Evolutionary conservation across 2,113 vertebrate genomes (phyloP).

Genomic region (Lepisosteus osseus): DNA sequence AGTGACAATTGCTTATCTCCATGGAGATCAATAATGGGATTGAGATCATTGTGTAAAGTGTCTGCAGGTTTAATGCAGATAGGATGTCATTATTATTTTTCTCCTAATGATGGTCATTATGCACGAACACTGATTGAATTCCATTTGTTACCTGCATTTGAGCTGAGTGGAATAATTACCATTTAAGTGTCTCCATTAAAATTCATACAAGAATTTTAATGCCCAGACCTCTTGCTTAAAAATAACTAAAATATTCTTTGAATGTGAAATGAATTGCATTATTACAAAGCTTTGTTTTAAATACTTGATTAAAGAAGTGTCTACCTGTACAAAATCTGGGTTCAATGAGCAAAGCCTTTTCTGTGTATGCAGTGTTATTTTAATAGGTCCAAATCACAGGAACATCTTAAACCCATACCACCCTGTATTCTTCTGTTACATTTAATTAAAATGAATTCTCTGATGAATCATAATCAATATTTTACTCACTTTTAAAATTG

Average conservation of each 20-base stretch:
- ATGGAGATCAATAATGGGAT: constrained; percentile 99
- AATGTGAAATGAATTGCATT: constrained; percentile 89
- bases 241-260: constrained; percentile 97
- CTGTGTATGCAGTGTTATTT: neutral
- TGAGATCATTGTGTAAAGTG: constrained; percentile 99
- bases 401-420: too few species aligned
- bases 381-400: constrained; percentile 31
- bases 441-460: constrained; percentile 74
- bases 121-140: constrained; percentile 97
- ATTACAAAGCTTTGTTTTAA: constrained; percentile 52
- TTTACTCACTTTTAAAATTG: constrained; percentile 60
- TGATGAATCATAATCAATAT: constrained; percentile 71
- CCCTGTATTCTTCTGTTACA: constrained; percentile 65
- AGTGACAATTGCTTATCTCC: constrained; percentile 99
- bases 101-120: constrained; percentile 99
- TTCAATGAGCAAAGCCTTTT: constrained; percentile 26
- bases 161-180: constrained; percentile 99
- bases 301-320: constrained; percentile 53
- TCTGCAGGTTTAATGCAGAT: constrained; percentile 99
- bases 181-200: constrained; percentile 99
- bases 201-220: constrained; percentile 99
- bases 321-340: constrained; percentile 41
- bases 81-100: constrained; percentile 99
- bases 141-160: constrained; percentile 99
- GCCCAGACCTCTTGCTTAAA: constrained; percentile 95